Conservation (phyloP, 2,797 vertebrate genomes). For the Platalea minor region DNA sequence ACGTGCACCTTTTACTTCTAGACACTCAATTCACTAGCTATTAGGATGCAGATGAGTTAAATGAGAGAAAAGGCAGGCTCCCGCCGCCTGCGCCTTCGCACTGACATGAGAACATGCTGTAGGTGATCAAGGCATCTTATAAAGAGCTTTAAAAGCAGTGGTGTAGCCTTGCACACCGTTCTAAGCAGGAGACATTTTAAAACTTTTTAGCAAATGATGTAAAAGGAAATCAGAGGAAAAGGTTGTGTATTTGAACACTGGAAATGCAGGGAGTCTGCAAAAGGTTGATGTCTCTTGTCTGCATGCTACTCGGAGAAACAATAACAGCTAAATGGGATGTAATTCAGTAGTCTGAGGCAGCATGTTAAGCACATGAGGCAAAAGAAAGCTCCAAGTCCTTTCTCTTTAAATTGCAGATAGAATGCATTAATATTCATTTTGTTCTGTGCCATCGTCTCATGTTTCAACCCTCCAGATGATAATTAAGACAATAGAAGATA, state of each 20-base stretch:
- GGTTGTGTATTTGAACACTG: neutral
- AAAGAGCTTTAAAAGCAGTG: neutral
- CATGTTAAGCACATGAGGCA: neutral
- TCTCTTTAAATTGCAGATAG: slow-evolving; percentile 33
- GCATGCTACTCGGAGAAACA: neutral
- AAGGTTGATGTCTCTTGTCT: neutral
- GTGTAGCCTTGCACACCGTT: neutral
- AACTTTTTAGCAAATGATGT: neutral
- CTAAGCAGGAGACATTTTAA: neutral
- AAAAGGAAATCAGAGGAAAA: neutral
- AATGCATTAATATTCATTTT: slow-evolving; percentile 56
- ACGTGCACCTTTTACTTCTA: neutral
- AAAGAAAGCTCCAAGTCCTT: slow-evolving; percentile 19
- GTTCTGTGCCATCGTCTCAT: neutral
- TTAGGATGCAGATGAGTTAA: neutral
- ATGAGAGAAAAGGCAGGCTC: neutral
- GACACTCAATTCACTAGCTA: neutral
- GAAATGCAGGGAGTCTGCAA: neutral
- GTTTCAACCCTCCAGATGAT: slow-evolving; percentile 57
- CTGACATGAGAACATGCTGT: neutral
- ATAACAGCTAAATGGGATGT: neutral
- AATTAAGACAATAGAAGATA: slow-evolving; percentile 68
- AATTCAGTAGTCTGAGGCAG: neutral
- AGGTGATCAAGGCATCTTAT: neutral
- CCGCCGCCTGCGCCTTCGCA: neutral